Evolutionary conservation across 2,797 vertebrate genomes (phyloP).

Genomic region (Monodelphis domestica): DNA sequence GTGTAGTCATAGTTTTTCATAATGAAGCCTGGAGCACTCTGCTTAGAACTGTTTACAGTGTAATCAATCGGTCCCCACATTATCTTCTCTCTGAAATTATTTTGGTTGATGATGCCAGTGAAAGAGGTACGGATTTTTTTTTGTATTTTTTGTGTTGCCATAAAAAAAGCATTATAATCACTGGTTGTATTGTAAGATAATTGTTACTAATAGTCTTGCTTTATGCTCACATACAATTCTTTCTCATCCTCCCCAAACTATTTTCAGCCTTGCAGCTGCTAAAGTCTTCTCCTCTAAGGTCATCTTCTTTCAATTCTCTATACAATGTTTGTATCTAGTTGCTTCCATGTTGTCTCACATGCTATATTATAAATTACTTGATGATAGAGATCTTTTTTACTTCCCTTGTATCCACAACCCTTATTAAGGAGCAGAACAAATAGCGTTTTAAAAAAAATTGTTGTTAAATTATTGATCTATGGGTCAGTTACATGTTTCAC

Average conservation of each 20-base stretch:
- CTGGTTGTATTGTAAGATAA: background rate
- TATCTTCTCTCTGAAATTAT: conserved; percentile 93
- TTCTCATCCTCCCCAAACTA: background rate
- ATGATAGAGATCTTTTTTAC: background rate
- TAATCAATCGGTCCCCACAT: conserved; percentile 92
- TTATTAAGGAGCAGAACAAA: background rate
- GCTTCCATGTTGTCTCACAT: background rate
- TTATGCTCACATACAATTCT: background rate
- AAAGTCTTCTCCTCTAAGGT: background rate
- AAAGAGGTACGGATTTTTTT: conserved; percentile 89
- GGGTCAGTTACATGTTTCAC: background rate
- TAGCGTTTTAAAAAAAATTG: background rate
- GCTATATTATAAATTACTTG: background rate
- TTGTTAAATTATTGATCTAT: background rate
- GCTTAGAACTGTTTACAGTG: conserved; percentile 94
- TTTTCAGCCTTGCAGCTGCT: background rate
- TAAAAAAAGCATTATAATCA: conserved; percentile 2
- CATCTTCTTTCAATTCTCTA: background rate
- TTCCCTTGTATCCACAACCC: background rate
- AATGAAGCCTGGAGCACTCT: conserved; percentile 99
- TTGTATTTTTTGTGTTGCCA: background rate
- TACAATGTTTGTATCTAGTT: background rate
- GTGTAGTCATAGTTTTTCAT: conserved; percentile 98
- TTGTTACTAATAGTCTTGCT: conserved; percentile 17
- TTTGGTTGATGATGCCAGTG: conserved; percentile 97